Base-by-base conservation (phyloP, 2,797 vertebrate genomes). In the Sebastes ruberrimus region DNA sequence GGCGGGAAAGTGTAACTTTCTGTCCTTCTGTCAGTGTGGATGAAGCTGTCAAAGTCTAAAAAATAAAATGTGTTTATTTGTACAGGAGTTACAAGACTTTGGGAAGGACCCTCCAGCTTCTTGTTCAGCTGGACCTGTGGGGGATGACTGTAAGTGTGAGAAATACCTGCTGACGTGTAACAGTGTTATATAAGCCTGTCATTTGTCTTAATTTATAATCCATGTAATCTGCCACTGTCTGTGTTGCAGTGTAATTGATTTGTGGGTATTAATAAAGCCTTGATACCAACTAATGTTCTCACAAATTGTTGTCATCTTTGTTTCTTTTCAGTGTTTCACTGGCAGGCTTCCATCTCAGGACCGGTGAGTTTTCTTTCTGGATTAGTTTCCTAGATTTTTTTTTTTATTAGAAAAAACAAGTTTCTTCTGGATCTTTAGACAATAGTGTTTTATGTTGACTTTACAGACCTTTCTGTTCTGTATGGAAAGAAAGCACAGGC, bases 271-370 rank as follows among this genome's bases (percentile, higher is more conserved):
- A 38, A 38, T 38, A 10, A 46, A 57, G 3, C 8, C 6, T n/a
- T 62, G 20, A 32, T 56, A 13, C 4, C 22, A 14, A 16, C 59
- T n/a, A 6, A 35, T 59, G 0, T 59, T 33, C 18, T 78, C n/a
- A 80, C 49, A 53, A 10, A 23, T 30, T 77, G 25, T 88, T 6
- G 69, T 64, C 80, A 9, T 87, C 9, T 62, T 59, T 89, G 33
- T 90, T 66, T 82, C 46, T 89, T 87, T 42, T 16, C 62, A 96
- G 95, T 95, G 89, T 96, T 96, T 82, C 94, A 95, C 83, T 96
- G 95, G 95, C 95, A 96, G 84, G 95, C 95, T 18, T 95, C 93
- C 74, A 96, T 96, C 89, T 94, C 92, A 67, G 95, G 95, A 91
- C 95, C 95, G 86, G 95, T 96, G 91, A 95, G 95, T 67, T 65